phyloP scores from a whole-genome alignment of 2,888 invertebrate species.

The Oxycera nigricornis region DNA sequence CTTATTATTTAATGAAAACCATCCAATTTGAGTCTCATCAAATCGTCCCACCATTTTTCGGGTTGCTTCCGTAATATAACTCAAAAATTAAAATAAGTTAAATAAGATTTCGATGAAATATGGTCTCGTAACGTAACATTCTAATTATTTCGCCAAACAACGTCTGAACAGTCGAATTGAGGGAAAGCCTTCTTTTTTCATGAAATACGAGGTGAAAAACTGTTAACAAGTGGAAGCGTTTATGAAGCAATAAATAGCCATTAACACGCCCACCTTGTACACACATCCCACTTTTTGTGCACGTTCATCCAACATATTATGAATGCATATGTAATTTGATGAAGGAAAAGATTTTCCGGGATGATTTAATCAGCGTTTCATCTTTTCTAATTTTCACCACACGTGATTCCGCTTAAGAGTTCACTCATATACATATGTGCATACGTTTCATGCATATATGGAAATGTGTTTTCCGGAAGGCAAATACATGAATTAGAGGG shows the following conservation, averaged over 20 bases:
- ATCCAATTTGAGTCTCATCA: too few relatives aligned
- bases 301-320: neutral
- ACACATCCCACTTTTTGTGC: neutral
- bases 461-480: neutral
- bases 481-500: neutral
- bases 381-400: neutral
- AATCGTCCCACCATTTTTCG: too few relatives aligned
- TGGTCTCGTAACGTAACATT: too few relatives aligned
- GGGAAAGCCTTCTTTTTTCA: too few relatives aligned
- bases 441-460: neutral
- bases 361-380: neutral
- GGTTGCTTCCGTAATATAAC: too few relatives aligned
- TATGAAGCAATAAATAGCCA: conserved; percentile 47
- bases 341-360: neutral
- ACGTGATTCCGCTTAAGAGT: conserved; percentile 25
- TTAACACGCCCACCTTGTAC: conserved; percentile 46
- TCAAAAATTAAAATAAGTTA: too few relatives aligned
- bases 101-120: too few relatives aligned
- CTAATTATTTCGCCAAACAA: too few relatives aligned
- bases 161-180: too few relatives aligned
- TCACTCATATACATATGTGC: neutral
- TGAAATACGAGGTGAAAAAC: conserved; percentile 44
- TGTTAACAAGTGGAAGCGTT: conserved; percentile 47
- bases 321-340: neutral
- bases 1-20: too few relatives aligned